Conservation (phyloP, 2,113 vertebrate species). For the Cinclus mexicanus region DNA sequence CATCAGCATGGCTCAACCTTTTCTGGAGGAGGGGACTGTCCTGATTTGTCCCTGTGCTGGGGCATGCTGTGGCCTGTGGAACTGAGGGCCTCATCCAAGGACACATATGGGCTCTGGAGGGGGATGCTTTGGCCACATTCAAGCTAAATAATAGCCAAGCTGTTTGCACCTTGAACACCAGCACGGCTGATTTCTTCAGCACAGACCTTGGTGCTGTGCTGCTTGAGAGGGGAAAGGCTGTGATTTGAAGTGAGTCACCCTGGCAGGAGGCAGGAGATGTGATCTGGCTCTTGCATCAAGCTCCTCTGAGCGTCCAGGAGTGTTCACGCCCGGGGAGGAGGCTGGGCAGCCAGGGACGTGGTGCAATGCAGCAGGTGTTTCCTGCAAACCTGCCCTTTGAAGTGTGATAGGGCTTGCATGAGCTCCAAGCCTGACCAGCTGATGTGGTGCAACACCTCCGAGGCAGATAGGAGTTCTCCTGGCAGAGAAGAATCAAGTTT, state of each 20-base stretch:
- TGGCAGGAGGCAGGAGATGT: background rate
- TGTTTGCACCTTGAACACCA: background rate
- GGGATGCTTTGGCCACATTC: background rate
- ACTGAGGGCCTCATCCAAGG: background rate
- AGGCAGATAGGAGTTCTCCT: background rate
- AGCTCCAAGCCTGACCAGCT: background rate
- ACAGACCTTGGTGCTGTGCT: background rate
- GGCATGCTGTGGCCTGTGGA: background rate
- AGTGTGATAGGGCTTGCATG: background rate
- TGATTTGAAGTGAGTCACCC: background rate
- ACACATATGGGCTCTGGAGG: fast-evolving
- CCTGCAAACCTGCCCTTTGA: background rate
- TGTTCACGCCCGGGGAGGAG: fast-evolving
- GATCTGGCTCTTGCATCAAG: background rate
- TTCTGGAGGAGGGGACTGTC: background rate
- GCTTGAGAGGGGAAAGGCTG: background rate
- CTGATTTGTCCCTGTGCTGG: background rate
- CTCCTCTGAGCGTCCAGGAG: background rate
- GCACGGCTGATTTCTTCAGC: background rate
- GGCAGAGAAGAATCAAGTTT: no score
- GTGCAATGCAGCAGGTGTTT: background rate
- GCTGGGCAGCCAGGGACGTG: background rate
- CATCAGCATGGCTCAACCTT: background rate
- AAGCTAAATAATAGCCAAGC: background rate
- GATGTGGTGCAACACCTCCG: background rate